Evolutionary conservation across 1,140 invertebrate genomes (phyloP).

Genomic region (Calosoma granatense): DNA sequence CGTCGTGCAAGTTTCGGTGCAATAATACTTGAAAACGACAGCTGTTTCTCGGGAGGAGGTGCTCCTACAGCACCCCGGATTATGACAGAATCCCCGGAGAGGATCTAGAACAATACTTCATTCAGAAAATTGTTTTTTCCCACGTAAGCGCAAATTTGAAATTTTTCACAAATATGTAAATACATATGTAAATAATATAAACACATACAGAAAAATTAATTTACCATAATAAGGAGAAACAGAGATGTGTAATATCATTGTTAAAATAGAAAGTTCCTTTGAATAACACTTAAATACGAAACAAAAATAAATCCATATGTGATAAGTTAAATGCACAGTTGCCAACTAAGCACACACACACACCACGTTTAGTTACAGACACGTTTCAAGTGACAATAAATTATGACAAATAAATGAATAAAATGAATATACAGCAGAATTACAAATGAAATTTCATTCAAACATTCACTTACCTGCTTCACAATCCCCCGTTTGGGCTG

Average conservation of each 20-base stretch:
- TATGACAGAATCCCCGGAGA: constrained; percentile 84
- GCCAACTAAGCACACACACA: constrained; percentile 23
- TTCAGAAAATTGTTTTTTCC: constrained; percentile 14
- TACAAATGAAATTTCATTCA: not conserved
- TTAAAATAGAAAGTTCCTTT: not conserved
- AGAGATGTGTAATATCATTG: no score
- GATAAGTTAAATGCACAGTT: constrained; percentile 14
- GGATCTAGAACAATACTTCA: constrained; percentile 47
- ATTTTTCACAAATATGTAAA: constrained; percentile 31
- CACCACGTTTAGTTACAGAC: constrained; percentile 12
- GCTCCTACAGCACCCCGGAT: constrained; percentile 71
- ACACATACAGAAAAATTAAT: not conserved
- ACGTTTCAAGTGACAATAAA: not conserved
- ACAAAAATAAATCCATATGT: constrained; percentile 14
- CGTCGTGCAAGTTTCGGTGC: constrained; percentile 84
- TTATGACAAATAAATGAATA: not conserved
- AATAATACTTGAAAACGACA: constrained; percentile 80
- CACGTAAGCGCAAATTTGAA: no score
- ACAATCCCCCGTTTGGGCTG: constrained; percentile 41
- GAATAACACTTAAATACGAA: not conserved
- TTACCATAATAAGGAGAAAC: no score
- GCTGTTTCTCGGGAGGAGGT: constrained; percentile 82
- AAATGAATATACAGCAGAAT: constrained; percentile 8
- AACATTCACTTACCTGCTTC: constrained; percentile 40
- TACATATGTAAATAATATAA: constrained; percentile 6